Base-by-base conservation (phyloP, 2,113 vertebrate genomes). In the Silurus glanis region DNA sequence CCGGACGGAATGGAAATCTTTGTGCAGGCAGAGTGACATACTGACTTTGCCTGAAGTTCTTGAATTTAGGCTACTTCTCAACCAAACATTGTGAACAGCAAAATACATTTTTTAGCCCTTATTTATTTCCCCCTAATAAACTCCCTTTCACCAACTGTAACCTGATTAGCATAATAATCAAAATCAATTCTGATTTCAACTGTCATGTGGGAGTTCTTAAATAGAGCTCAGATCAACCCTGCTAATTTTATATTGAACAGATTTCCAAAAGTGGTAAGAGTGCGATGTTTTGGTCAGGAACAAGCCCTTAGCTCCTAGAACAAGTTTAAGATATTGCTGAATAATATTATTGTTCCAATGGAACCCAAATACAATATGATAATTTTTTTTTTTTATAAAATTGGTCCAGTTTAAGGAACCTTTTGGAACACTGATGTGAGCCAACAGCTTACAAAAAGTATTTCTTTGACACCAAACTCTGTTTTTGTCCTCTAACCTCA, bases 401-500 rank as follows among this genome's bases (percentile, higher is more conserved):
- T 90, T 88, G 91, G 86, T 72, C 85, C 80, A 47, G 79, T 89
- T 90, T 85, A 87, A 87, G 67, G 61, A 45, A 55, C 86, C 80
- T 81, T 91, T 86, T 85, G n/a, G 86, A 85, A 84, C 66, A 58
- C 17, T 17, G 82, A 83, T 85, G 88, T 84, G 75, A 85, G 85
- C 86, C 51, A 83, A 83, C 28, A 85, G 85, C 78, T 55, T 84
- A 88, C 82, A 72, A 82, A 89, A 88, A 76, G 76, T 58, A 37
- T 72, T 86, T 89, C 66, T 88, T 92, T 72, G 62, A 93, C 91
- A 93, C 92, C 91, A 93, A 95, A 94, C 94, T 93, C 93, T 91
- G 92, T 95, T 95, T 95, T 94, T 91, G 90, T 95, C 94, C 94
- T 94, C 96, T 97, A 98, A 99, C 97, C 95, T 98, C 97, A 97